These are phyloP conservation scores for Galeopsomyia nigrocyanea DNA, from an alignment of 2,888 invertebrate species.

Conservation along the genomic window DNA sequence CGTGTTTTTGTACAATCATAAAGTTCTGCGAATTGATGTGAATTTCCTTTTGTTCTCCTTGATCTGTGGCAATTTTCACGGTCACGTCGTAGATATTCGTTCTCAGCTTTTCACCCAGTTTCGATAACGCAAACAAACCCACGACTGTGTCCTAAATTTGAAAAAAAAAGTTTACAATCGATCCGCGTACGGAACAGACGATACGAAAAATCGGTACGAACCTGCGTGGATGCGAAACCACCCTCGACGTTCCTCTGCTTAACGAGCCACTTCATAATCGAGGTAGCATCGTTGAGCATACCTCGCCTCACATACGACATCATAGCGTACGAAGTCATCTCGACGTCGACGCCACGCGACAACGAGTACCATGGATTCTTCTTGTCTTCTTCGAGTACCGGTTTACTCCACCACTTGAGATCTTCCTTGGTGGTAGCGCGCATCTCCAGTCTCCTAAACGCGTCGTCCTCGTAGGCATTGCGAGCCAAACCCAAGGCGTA, in stretches of 20 bases:
- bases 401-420: constrained; percentile 87
- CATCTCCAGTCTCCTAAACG: constrained; percentile 74
- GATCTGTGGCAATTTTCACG: constrained; percentile 72
- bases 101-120: constrained; percentile 75
- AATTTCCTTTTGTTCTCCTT: constrained; percentile 73
- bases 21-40: constrained; percentile 83
- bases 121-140: constrained; percentile 79
- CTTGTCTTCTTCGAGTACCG: constrained; percentile 71
- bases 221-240: constrained; percentile 80
- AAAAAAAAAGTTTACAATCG: constrained; percentile 30
- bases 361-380: constrained; percentile 77
- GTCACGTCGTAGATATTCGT: constrained; percentile 71
- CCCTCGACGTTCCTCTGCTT: constrained; percentile 79
- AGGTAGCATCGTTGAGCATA: constrained; percentile 72
- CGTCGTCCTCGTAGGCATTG: constrained; percentile 78
- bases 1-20: constrained; percentile 85
- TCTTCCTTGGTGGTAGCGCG: constrained; percentile 72
- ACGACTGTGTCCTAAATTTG: constrained; percentile 78
- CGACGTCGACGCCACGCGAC: constrained; percentile 82
- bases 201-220: background rate
- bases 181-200: background rate
- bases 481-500: constrained; percentile 84
- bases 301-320: constrained; percentile 75
- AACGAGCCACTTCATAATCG: constrained; percentile 81
- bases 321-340: constrained; percentile 91